Evolutionary conservation across 2,888 invertebrate genomes (phyloP).

Genomic region (Eilema depressum): DNA sequence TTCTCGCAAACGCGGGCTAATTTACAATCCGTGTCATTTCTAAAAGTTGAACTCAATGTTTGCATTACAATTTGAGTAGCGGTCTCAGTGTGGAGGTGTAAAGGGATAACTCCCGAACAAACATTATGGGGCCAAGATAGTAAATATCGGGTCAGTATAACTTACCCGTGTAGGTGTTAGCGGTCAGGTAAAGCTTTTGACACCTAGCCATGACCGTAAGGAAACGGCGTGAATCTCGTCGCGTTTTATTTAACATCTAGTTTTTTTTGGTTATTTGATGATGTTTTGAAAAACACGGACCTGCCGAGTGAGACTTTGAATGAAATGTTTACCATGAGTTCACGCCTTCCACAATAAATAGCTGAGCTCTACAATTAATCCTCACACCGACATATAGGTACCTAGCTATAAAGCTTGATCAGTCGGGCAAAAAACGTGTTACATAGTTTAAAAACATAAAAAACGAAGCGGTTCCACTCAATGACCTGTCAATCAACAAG

Average conservation of each 20-base stretch:
- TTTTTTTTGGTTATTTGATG: constrained; percentile 72
- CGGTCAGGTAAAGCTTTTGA: constrained; percentile 86
- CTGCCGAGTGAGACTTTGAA: constrained; percentile 63
- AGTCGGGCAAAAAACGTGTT: constrained; percentile 40
- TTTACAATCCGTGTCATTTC: constrained; percentile 66
- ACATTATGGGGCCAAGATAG: constrained; percentile 76
- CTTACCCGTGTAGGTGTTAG: constrained; percentile 75
- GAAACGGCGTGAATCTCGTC: constrained; percentile 80
- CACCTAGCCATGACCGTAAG: constrained; percentile 77
- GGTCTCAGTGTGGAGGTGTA: constrained; percentile 74
- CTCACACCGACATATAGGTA: constrained; percentile 38
- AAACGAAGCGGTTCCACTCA: constrained; percentile 47
- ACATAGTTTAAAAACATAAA: constrained; percentile 34
- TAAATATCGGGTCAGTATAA: constrained; percentile 71
- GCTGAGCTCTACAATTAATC: constrained; percentile 34
- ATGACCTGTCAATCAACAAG: constrained; percentile 65
- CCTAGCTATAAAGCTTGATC: constrained; percentile 32
- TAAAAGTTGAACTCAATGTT: constrained; percentile 69
- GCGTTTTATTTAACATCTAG: constrained; percentile 77
- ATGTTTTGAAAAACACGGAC: constrained; percentile 61
- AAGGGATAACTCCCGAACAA: constrained; percentile 84
- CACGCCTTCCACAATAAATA: constrained; percentile 36
- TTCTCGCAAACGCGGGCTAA: constrained; percentile 50
- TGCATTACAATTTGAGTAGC: constrained; percentile 80
- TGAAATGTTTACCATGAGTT: constrained; percentile 55